Percentiles rank a stretch among this genome's conserved stretches.
phyloP scores from a whole-genome alignment of 1,140 invertebrate genomes.

The Cydia pomonella region DNA sequence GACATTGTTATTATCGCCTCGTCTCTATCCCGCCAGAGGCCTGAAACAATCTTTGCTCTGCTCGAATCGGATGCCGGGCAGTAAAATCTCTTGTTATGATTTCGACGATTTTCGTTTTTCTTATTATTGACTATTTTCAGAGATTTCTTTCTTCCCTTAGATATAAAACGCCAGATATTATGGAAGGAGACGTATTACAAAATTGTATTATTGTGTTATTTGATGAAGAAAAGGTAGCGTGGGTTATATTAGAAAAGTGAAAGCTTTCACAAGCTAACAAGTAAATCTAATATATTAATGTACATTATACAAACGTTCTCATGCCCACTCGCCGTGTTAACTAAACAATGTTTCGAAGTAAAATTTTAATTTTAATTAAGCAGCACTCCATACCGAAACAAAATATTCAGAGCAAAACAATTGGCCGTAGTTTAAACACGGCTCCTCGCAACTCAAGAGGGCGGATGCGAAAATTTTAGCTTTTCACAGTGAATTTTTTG shows the following conservation, averaged over 20 bases:
- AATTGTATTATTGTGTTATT: constrained; percentile 1
- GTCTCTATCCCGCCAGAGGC: constrained; percentile 56
- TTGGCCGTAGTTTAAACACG: constrained; percentile 65
- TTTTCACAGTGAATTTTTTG: constrained; percentile 74
- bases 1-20: constrained; percentile 74
- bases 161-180: constrained; percentile 18
- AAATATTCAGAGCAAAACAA: constrained; percentile 56
- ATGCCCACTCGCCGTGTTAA: background rate
- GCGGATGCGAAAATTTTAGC: constrained; percentile 67
- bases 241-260: constrained; percentile 12
- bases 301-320: background rate
- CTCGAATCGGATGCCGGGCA: constrained; percentile 54
- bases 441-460: constrained; percentile 59
- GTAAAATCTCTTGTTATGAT: constrained; percentile 69
- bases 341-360: constrained; percentile 20
- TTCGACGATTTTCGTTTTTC: constrained; percentile 50
- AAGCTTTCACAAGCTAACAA: constrained; percentile 27
- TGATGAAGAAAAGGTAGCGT: constrained; percentile 12
- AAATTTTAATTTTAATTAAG: background rate
- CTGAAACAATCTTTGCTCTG: constrained; percentile 65
- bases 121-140: constrained; percentile 51
- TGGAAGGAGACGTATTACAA: constrained; percentile 7
- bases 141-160: background rate
- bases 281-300: background rate
- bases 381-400: constrained; percentile 36